Conservation (phyloP, 2,113 vertebrate genomes). For the Xenopus tropicalis region DNA sequence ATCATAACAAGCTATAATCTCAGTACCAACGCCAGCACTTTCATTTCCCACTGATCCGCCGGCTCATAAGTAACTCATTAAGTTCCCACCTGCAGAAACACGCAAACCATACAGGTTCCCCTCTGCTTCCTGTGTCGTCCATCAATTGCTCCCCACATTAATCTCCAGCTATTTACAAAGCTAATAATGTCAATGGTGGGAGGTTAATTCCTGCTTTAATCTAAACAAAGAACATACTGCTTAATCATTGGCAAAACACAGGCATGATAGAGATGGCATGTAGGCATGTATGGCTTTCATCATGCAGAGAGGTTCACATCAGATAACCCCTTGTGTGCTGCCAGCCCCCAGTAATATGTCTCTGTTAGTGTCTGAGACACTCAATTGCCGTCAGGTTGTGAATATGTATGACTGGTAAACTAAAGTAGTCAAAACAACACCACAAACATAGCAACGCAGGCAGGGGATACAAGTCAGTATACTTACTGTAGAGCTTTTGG, state of each 20-base stretch:
- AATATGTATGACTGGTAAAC: too few species aligned
- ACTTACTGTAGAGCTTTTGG: too few species aligned
- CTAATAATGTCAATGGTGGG: constrained; percentile 12
- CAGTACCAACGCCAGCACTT: neutral
- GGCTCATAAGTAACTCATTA: constrained; percentile 32
- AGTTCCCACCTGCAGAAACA: constrained; percentile 23
- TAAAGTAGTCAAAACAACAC: too few species aligned
- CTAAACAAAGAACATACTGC: neutral
- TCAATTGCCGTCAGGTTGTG: too few species aligned
- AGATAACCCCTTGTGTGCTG: neutral
- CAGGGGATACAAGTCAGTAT: too few species aligned
- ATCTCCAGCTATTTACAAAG: constrained; percentile 8
- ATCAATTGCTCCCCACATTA: constrained; percentile 26
- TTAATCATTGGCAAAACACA: constrained; percentile 15
- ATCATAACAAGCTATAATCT: neutral
- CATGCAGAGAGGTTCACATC: neutral
- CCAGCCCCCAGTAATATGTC: too few species aligned
- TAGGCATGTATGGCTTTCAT: neutral
- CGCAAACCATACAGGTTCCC: neutral
- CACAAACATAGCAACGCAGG: too few species aligned
- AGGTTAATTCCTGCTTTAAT: constrained; percentile 30
- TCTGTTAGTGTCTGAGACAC: too few species aligned
- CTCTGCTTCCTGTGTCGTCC: constrained; percentile 5
- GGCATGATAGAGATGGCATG: neutral
- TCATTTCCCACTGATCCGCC: constrained; percentile 21